A percentile compares a stretch with the other conserved stretches of the same genome.
phyloP scores from a whole-genome alignment of 1,140 invertebrate genomes.

The Aphidius gifuensis region DNA sequence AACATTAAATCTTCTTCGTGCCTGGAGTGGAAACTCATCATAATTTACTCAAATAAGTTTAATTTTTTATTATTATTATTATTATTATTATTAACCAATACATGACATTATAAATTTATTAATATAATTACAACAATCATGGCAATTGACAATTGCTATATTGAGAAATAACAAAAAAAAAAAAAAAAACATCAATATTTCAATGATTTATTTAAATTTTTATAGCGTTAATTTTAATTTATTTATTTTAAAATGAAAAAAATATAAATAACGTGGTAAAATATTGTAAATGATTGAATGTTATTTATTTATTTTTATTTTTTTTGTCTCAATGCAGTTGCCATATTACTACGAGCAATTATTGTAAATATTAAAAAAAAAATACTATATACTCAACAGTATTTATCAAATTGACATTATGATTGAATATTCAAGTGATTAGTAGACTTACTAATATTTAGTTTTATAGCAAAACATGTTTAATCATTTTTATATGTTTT shows the following conservation, averaged over 20 bases:
- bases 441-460: too few relatives aligned
- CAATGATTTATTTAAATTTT: too few relatives aligned
- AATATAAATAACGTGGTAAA: background rate
- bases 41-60: background rate
- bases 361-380: constrained; percentile 14
- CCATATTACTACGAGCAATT: constrained; percentile 4
- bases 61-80: background rate
- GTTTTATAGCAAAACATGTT: too few relatives aligned
- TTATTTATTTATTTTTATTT: constrained; percentile 7
- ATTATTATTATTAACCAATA: background rate
- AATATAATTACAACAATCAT: too few relatives aligned
- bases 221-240: too few relatives aligned
- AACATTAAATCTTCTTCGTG: constrained; percentile 67
- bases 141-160: too few relatives aligned
- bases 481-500: too few relatives aligned
- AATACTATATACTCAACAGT: constrained; percentile 12
- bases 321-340: constrained; percentile 4
- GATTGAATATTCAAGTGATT: too few relatives aligned
- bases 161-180: too few relatives aligned
- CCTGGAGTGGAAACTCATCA: constrained; percentile 59
- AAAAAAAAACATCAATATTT: too few relatives aligned
- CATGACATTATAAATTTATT: background rate
- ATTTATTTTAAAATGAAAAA: too few relatives aligned
- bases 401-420: constrained; percentile 2
- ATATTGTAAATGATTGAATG: background rate